Evolutionary conservation across 2,888 invertebrate species (phyloP).

Genomic region (Brenthis ino): DNA sequence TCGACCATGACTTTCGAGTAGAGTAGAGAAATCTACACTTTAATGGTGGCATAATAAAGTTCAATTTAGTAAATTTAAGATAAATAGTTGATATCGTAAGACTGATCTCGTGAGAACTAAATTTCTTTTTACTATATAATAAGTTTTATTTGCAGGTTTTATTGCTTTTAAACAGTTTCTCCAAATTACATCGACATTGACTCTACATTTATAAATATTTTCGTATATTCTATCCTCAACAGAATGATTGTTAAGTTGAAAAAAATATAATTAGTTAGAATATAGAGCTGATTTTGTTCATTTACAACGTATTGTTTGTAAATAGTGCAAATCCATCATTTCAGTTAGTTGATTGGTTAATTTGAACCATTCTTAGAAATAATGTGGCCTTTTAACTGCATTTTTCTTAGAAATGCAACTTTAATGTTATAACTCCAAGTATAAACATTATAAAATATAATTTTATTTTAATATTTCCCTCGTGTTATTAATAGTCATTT

Average conservation of each 20-base stretch:
- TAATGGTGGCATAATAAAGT: not conserved
- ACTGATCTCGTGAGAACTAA: slow-evolving; percentile 9
- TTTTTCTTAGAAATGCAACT: not conserved
- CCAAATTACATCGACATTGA: too few species aligned
- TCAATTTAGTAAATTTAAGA: not conserved
- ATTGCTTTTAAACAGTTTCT: too few species aligned
- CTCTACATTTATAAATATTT: too few species aligned
- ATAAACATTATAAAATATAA: too few species aligned
- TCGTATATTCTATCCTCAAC: too few species aligned
- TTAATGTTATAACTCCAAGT: too few species aligned
- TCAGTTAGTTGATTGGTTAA: slow-evolving; percentile 43
- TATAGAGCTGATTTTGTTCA: not conserved
- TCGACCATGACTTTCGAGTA: not conserved
- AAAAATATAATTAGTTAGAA: not conserved
- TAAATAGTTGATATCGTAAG: slow-evolving; percentile 14
- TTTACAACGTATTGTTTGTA: slow-evolving; percentile 4
- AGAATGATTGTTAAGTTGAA: too few species aligned
- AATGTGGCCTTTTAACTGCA: slow-evolving; percentile 17
- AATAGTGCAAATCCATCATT: slow-evolving; percentile 38
- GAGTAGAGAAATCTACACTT: not conserved
- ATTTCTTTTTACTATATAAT: too few species aligned
- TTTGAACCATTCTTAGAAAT: slow-evolving; percentile 40
- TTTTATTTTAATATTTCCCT: too few species aligned
- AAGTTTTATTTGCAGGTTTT: too few species aligned
- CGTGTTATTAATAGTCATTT: too few species aligned